These are phyloP conservation scores for Hemichromis elongatus DNA, from an alignment of 2,113 vertebrate genomes.

Conservation along the genomic window DNA sequence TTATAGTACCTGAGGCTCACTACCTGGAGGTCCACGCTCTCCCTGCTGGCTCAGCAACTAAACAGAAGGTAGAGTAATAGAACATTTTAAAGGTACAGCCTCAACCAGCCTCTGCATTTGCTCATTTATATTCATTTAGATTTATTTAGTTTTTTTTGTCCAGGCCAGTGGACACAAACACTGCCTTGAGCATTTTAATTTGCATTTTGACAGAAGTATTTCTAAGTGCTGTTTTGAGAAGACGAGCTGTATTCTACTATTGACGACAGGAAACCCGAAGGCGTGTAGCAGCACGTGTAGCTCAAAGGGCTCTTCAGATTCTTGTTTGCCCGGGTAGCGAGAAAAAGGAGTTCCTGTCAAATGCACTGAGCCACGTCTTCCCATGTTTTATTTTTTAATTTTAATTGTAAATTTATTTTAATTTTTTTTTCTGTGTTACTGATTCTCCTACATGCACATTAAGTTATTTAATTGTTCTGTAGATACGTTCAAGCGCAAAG, in stretches of 20 bases:
- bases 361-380: conserved; percentile 64
- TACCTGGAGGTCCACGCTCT: conserved; percentile 10
- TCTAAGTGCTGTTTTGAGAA: conserved; percentile 31
- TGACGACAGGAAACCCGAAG: background rate
- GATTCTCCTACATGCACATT: background rate
- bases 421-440: background rate
- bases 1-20: background rate
- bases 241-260: background rate
- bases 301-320: conserved; percentile 44
- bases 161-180: background rate
- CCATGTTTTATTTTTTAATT: background rate
- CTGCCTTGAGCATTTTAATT: conserved; percentile 23
- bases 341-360: conserved; percentile 21
- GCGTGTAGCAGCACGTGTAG: background rate
- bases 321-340: background rate
- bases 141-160: background rate
- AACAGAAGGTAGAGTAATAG: background rate
- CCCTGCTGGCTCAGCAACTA: background rate
- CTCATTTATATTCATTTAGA: background rate
- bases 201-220: background rate
- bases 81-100: conserved; percentile 1
- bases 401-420: background rate
- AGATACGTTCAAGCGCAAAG: conserved; percentile 2
- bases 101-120: background rate
- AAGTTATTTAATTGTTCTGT: conserved; percentile 43